Evolutionary conservation across 2,113 vertebrate genomes (phyloP).

Genomic region (Vidua chalybeata): DNA sequence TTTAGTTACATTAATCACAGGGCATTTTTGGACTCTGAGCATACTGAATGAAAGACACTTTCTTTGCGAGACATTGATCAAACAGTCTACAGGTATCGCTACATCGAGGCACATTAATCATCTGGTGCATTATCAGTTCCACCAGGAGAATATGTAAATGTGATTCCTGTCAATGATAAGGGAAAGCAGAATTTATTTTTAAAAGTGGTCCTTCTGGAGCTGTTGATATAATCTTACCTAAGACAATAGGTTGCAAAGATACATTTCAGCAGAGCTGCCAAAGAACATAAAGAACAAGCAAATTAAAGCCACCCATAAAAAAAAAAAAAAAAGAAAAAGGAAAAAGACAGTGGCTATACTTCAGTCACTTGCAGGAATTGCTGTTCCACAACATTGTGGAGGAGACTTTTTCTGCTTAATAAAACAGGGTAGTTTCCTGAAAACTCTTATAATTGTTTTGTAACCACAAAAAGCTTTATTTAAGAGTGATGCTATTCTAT

Average conservation of each 20-base stretch:
- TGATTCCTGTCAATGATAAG: constrained; percentile 94
- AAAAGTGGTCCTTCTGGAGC: constrained; percentile 87
- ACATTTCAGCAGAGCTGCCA: constrained; percentile 73
- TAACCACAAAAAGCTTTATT: constrained; percentile 26
- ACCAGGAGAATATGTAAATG: constrained; percentile 97
- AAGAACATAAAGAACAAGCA: constrained; percentile 68
- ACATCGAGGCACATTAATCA: constrained; percentile 96
- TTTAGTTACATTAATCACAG: constrained; percentile 97
- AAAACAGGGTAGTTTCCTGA: constrained; percentile 20
- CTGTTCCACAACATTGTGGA: background rate
- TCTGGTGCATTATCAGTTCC: constrained; percentile 84
- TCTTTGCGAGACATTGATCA: constrained; percentile 87
- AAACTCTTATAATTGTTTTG: constrained; percentile 19
- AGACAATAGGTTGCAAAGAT: constrained; percentile 83
- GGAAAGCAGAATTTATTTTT: constrained; percentile 87
- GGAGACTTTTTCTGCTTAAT: constrained; percentile 30
- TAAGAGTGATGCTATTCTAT: background rate
- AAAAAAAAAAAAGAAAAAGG: background rate
- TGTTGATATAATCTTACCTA: constrained; percentile 78
- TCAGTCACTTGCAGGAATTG: background rate
- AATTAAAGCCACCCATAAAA: constrained; percentile 58
- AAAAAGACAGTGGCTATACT: background rate
- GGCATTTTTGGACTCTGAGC: constrained; percentile 79
- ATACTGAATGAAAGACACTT: constrained; percentile 88
- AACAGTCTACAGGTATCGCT: constrained; percentile 92